A percentile compares a stretch with the other conserved stretches of the same genome.
phyloP scores from a whole-genome alignment of 2,113 vertebrate species.

The Myodes glareolus region DNA sequence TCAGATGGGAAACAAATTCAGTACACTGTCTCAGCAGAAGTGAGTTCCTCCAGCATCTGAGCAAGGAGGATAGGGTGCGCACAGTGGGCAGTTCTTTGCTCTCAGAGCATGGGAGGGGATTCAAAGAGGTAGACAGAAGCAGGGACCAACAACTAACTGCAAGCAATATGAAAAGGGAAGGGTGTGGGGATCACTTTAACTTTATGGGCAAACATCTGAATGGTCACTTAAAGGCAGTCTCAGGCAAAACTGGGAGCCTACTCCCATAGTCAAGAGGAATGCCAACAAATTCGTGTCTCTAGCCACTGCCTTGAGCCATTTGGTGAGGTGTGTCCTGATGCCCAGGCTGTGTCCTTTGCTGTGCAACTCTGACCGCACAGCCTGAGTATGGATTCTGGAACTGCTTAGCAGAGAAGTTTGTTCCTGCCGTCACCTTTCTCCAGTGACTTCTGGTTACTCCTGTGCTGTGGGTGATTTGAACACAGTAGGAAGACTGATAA shows the following conservation, averaged over 20 bases:
- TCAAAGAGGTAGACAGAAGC: neutral
- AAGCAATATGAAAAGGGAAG: neutral
- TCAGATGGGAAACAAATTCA: neutral
- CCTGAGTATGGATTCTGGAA: neutral
- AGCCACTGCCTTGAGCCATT: neutral
- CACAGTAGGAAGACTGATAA: neutral
- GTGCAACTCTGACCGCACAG: fast-evolving
- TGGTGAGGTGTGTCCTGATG: neutral
- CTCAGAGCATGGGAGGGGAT: too few species aligned
- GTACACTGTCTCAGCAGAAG: too few species aligned
- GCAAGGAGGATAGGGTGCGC: neutral
- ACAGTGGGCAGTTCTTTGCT: neutral
- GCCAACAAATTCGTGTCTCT: neutral
- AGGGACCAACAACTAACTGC: neutral
- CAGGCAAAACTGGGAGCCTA: neutral
- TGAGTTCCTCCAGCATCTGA: neutral
- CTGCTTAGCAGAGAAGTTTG: neutral
- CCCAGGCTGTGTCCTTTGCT: neutral
- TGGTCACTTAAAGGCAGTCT: neutral
- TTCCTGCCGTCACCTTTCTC: neutral
- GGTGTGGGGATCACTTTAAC: neutral
- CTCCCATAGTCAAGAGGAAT: neutral
- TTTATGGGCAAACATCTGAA: neutral
- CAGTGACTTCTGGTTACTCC: constrained; percentile 20
- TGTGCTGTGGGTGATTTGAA: constrained; percentile 24